Conservation (phyloP, 2,888 invertebrate species). For the Chrysolina oricalcia region DNA sequence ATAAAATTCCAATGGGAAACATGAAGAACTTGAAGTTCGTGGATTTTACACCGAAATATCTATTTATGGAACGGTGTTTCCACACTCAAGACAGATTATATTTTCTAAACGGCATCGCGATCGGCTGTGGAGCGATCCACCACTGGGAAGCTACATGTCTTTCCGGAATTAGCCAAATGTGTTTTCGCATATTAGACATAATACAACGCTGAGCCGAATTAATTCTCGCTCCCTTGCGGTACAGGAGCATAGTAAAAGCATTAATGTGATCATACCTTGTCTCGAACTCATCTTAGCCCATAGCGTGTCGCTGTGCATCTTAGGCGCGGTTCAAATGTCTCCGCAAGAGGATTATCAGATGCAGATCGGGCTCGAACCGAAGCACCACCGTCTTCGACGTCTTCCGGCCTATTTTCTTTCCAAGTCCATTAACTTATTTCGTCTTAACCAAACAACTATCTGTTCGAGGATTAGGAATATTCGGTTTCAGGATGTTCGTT, state of each 20-base stretch:
- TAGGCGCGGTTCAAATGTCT: constrained; percentile 69
- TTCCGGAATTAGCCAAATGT: constrained; percentile 68
- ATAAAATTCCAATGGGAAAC: too few relatives aligned
- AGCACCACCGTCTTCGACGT: constrained; percentile 19
- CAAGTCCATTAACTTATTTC: constrained; percentile 51
- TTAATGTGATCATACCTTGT: constrained; percentile 72
- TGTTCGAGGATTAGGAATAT: constrained; percentile 38
- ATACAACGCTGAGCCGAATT: constrained; percentile 69
- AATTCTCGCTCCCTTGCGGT: constrained; percentile 70
- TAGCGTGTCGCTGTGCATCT: constrained; percentile 68
- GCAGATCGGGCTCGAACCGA: constrained; percentile 63
- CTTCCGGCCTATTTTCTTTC: constrained; percentile 44
- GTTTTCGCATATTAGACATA: constrained; percentile 71
- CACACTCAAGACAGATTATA: neutral
- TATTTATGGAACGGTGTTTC: too few relatives aligned
- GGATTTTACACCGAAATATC: too few relatives aligned
- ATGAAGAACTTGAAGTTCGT: too few relatives aligned
- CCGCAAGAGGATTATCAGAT: constrained; percentile 72
- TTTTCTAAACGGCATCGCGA: constrained; percentile 4
- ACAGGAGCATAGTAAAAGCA: constrained; percentile 70
- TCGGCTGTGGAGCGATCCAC: constrained; percentile 13
- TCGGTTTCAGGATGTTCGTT: constrained; percentile 6
- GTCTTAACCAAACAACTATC: constrained; percentile 48
- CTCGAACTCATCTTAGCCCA: constrained; percentile 69
- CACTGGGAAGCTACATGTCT: constrained; percentile 56